Conservation (phyloP, 2,797 vertebrate genomes). For the Hafferia zeledoni region DNA sequence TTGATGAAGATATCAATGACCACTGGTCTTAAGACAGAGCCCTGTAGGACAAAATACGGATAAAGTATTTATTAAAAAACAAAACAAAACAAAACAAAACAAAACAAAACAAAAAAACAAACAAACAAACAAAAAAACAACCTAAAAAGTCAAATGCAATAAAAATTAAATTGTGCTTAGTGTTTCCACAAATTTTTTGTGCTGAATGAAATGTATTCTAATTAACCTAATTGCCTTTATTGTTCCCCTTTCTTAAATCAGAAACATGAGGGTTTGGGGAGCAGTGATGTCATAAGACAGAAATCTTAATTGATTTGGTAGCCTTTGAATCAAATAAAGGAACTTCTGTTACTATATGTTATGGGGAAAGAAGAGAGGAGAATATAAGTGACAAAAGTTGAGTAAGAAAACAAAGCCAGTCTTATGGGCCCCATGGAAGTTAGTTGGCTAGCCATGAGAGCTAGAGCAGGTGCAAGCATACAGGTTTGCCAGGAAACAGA, state of each 20-base stretch:
- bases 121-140: no score
- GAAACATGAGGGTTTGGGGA: background rate
- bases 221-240: background rate
- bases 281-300: background rate
- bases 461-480: background rate
- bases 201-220: fast-evolving
- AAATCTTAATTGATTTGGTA: background rate
- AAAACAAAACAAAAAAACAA: no score
- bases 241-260: background rate
- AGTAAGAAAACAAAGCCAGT: background rate
- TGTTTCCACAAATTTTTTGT: background rate
- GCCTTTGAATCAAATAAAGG: background rate
- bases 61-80: background rate
- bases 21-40: fast-evolving
- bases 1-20: background rate
- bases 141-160: background rate
- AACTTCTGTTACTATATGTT: background rate
- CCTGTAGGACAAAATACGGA: background rate
- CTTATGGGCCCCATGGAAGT: fast-evolving
- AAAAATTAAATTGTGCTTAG: background rate
- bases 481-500: background rate
- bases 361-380: background rate
- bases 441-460: background rate
- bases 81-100: no score
- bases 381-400: background rate